Evolutionary conservation across 2,888 invertebrate species (phyloP).

Genomic region (Psococerastis gibbosa): DNA sequence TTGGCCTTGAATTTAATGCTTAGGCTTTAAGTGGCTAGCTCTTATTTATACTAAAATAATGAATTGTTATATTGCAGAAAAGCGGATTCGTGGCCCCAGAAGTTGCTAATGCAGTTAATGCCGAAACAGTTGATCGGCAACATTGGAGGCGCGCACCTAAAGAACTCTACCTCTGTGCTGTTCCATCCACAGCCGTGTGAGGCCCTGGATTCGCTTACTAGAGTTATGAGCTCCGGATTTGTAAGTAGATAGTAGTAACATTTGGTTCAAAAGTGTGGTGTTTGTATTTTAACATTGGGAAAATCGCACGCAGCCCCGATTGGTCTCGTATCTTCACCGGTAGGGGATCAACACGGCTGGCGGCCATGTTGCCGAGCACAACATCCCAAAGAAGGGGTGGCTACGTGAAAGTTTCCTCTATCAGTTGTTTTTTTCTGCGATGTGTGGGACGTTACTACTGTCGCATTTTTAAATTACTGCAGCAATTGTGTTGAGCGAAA

Average conservation of each 20-base stretch:
- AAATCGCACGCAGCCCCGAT: no score
- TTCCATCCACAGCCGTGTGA: constrained; percentile 78
- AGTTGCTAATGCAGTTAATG: constrained; percentile 85
- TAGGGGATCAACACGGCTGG: no score
- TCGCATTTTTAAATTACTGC: no score
- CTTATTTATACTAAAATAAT: background rate
- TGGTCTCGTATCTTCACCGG: no score
- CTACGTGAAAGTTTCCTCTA: no score
- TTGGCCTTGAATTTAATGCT: constrained; percentile 7
- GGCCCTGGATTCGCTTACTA: constrained; percentile 69
- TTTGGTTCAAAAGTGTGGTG: no score
- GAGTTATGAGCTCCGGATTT: constrained; percentile 82
- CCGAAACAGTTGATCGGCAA: constrained; percentile 80
- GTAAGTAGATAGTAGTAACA: constrained; percentile 54
- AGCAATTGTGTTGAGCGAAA: no score
- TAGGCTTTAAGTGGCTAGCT: constrained; percentile 9
- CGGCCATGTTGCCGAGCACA: no score
- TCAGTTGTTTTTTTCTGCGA: no score
- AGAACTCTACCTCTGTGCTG: constrained; percentile 81
- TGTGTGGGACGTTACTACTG: no score
- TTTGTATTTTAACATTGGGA: no score
- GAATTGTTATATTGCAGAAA: constrained; percentile 32
- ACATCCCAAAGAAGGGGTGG: no score
- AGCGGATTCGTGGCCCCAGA: constrained; percentile 84
- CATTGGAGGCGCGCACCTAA: constrained; percentile 72